phyloP scores from a whole-genome alignment of 2,113 vertebrate genomes.

The Origma solitaria region DNA sequence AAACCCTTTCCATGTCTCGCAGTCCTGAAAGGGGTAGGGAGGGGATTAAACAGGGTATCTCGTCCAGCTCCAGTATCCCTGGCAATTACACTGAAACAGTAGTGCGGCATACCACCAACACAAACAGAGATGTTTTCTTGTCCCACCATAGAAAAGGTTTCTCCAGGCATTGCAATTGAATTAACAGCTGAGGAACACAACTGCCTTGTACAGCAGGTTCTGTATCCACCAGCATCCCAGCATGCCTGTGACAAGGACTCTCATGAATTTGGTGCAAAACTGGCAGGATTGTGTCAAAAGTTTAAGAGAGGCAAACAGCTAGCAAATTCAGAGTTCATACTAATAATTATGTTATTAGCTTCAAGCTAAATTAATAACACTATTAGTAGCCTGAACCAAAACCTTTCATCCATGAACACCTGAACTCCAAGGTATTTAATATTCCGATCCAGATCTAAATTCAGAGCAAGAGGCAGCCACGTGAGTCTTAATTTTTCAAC shows the following conservation, averaged over 20 bases:
- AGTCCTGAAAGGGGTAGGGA: not conserved
- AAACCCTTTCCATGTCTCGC: not conserved
- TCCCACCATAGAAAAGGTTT: not conserved
- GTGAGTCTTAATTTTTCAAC: not conserved
- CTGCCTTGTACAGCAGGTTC: not conserved
- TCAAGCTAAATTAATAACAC: not conserved
- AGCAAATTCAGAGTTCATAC: not conserved
- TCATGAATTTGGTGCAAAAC: not conserved
- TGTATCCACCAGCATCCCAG: not conserved
- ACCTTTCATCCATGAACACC: not conserved
- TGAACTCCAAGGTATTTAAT: not conserved
- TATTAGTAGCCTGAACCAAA: not conserved
- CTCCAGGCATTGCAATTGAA: not conserved
- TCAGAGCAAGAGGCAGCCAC: not conserved
- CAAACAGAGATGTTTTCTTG: not conserved
- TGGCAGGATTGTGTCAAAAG: not conserved
- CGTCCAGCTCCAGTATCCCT: not conserved
- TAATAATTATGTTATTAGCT: conserved; percentile 8
- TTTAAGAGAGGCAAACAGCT: not conserved
- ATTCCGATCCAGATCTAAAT: conserved; percentile 19
- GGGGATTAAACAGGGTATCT: not conserved
- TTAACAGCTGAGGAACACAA: not conserved
- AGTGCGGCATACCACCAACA: not conserved
- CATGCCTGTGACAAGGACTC: not conserved
- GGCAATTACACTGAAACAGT: not conserved